phyloP scores from a whole-genome alignment of 2,113 vertebrate genomes.

The Bufo gargarizans region DNA sequence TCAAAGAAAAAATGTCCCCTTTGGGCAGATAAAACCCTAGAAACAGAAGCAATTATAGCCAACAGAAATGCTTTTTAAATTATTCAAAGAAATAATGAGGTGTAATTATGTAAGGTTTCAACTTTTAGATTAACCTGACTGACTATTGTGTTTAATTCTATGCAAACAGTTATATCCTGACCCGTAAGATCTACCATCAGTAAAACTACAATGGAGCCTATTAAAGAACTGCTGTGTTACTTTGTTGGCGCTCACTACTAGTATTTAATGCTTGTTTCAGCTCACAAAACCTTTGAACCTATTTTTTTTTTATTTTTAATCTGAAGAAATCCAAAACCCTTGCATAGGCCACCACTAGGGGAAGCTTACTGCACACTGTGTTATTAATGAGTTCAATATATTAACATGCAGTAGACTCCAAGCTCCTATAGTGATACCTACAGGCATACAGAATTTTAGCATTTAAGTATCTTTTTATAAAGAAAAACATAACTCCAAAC shows the following conservation, averaged over 20 bases:
- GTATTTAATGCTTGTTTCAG: not conserved
- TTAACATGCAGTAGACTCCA: not conserved
- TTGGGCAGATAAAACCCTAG: not conserved
- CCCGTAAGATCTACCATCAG: not conserved
- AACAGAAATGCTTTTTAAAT: not conserved
- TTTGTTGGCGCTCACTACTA: not conserved
- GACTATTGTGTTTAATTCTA: slow-evolving; percentile 8
- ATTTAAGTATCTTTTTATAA: too few species aligned
- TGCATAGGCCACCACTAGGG: not conserved
- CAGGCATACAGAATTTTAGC: not conserved
- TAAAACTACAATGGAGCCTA: slow-evolving; percentile 2
- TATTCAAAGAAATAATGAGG: slow-evolving; percentile 9
- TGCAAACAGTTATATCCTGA: not conserved
- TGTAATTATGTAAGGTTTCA: not conserved
- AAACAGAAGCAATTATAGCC: not conserved
- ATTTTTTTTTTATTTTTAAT: not conserved
- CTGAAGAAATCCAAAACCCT: not conserved
- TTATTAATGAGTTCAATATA: not conserved
- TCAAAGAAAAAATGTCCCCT: not conserved
- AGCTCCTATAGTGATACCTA: not conserved
- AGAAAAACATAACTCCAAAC: too few species aligned
- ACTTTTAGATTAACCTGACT: slow-evolving; percentile 7
- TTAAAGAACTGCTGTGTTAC: not conserved
- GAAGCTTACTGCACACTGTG: not conserved
- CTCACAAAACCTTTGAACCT: not conserved